These are phyloP conservation scores for Hypolimnas misippus DNA, from an alignment of 2,888 invertebrate genomes.

Conservation along the genomic window DNA sequence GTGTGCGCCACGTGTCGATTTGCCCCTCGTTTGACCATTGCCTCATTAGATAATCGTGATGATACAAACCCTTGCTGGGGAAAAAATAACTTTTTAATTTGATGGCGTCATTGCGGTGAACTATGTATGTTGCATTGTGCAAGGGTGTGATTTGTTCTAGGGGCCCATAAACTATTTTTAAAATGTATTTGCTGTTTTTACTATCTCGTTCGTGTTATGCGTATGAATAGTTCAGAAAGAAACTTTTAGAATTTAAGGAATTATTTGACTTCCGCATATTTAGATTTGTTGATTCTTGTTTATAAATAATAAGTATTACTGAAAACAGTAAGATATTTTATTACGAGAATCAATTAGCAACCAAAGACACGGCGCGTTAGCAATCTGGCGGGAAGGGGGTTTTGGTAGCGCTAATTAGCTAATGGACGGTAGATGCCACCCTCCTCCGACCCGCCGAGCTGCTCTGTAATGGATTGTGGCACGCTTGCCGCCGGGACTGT, in stretches of 20 bases:
- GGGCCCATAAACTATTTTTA: constrained; percentile 26
- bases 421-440: constrained; percentile 66
- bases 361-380: constrained; percentile 63
- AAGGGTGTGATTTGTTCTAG: constrained; percentile 68
- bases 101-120: constrained; percentile 61
- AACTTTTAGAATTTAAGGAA: neutral
- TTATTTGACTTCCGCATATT: neutral
- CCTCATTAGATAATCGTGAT: constrained; percentile 74
- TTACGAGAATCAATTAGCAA: constrained; percentile 68
- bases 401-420: constrained; percentile 72
- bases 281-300: neutral
- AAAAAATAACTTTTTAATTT: constrained; percentile 76
- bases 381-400: constrained; percentile 80
- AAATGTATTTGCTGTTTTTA: constrained; percentile 5
- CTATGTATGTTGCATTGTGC: constrained; percentile 52
- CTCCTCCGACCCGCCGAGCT: constrained; percentile 46
- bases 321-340: constrained; percentile 26
- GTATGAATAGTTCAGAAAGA: neutral
- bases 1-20: constrained; percentile 58
- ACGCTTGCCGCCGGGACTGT: constrained; percentile 68
- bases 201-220: neutral
- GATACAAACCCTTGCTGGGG: constrained; percentile 58
- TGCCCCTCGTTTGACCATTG: constrained; percentile 61
- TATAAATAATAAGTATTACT: neutral
- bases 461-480: constrained; percentile 74